Evolutionary conservation across 2,797 vertebrate species (phyloP), one percentile per base, ranked within the genome.

Genomic region (Cynodonichthys magdalenae): DNA sequence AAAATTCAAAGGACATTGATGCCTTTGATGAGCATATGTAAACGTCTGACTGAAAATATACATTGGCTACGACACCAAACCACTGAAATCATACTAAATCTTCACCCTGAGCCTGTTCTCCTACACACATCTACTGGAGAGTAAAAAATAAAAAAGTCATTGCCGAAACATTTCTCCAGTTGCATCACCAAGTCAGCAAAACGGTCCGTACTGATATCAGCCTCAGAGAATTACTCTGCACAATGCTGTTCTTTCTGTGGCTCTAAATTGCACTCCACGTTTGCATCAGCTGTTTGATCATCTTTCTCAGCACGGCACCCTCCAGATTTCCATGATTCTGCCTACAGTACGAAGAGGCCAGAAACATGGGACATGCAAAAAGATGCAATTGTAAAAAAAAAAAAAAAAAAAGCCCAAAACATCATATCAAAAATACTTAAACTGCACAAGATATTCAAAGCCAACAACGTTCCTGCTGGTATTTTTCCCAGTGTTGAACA

Each of bases 231-330:
- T 73, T 63, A 54, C 61, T 69, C 60, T 62, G 39, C 24, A 82
- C 71, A 82, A 77, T 77, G 73, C 66, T 27, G n/a, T 62, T 81
- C 66, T 69, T 71, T 77, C 76, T 68, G 59, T 18, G 63, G 48
- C 55, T 71, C 63, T 14, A 41, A 62, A 83, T 83, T 74, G 72
- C 54, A 49, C 65, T 64, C 29, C 27, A 3, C 48, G 71, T 82
- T 87, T 88, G 83, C 82, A 73, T 86, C 85, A 84, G 75, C 78
- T 78, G 66, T 84, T 80, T 86, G 75, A 89, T 83, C 77, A 63
- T 83, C 64, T 59, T 48, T 49, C 65, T 61, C 81, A 69, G 70
- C 67, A 34, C 53, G 74, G 42, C 59, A 55, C 69, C 63, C 54
- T 74, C 58, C 71, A 44, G 58, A 56, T 55, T 44, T 55, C 24